Evolutionary conservation across 1,140 invertebrate species (phyloP).

Genomic region (Oryctes rhinoceros): DNA sequence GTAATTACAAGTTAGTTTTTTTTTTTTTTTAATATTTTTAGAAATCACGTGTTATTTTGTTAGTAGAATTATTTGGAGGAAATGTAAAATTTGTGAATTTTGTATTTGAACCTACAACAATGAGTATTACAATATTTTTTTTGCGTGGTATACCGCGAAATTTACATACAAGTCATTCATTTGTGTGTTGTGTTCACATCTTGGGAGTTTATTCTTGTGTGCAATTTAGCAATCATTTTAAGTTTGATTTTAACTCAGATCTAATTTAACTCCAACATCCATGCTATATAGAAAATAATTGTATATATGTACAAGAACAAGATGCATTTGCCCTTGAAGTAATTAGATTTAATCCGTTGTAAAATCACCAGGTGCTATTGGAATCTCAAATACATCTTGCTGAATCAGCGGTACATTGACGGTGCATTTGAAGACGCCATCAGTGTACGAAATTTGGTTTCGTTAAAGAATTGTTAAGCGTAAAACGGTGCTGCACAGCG

Average conservation of each 20-base stretch:
- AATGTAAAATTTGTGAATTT: neutral
- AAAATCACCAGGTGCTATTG: neutral
- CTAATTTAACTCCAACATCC: slow-evolving; percentile 3
- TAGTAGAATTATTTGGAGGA: neutral
- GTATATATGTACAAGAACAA: slow-evolving; percentile 12
- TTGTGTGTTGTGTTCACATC: neutral
- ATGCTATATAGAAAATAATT: slow-evolving; percentile 20
- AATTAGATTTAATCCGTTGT: neutral
- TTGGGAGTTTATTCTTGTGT: neutral
- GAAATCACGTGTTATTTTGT: neutral
- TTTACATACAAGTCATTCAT: neutral
- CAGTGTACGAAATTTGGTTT: neutral
- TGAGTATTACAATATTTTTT: slow-evolving; percentile 5
- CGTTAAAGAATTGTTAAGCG: slow-evolving; percentile 10
- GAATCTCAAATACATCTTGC: slow-evolving; percentile 31
- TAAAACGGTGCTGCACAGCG: slow-evolving; percentile 35
- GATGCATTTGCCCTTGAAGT: neutral
- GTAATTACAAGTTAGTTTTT: slow-evolving; percentile 1
- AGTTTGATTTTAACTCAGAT: neutral
- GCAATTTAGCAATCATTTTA: too few relatives aligned
- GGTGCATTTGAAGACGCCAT: neutral
- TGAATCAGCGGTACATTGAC: neutral
- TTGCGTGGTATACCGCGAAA: neutral
- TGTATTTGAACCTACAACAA: neutral
- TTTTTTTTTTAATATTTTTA: neutral